phyloP scores from a whole-genome alignment of 23 tunicate species.

The Ascidia mentula region DNA sequence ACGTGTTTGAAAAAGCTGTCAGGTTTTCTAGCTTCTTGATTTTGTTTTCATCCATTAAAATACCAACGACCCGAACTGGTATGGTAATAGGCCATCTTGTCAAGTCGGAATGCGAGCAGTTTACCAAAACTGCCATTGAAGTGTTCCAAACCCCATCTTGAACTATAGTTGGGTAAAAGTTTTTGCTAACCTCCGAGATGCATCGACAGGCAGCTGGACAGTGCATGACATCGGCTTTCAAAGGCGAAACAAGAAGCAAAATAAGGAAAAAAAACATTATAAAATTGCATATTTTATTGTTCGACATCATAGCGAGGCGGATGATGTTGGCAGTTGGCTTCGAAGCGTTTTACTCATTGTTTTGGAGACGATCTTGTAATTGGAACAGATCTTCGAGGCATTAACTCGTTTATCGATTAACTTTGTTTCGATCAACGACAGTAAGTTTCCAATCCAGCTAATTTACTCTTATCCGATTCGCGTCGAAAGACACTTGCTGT shows the following conservation, averaged over 20 bases:
- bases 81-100: not conserved
- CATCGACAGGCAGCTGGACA: not conserved
- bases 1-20: not conserved
- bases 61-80: not conserved
- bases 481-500: too few relatives aligned
- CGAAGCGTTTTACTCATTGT: too few relatives aligned
- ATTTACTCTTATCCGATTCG: too few relatives aligned
- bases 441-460: too few relatives aligned
- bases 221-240: not conserved
- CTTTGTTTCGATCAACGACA: too few relatives aligned
- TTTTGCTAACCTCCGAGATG: too few relatives aligned
- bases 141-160: not conserved
- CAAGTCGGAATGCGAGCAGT: not conserved
- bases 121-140: not conserved
- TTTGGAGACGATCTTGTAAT: too few relatives aligned
- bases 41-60: not conserved
- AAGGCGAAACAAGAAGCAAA: not conserved
- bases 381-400: too few relatives aligned
- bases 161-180: too few relatives aligned
- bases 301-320: too few relatives aligned
- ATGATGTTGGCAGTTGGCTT: too few relatives aligned
- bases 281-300: not conserved
- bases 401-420: too few relatives aligned
- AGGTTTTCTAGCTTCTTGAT: not conserved
- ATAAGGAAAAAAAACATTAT: not conserved